Evolutionary conservation across 2,888 invertebrate species (phyloP).

Genomic region (Ochropleura plecta): DNA sequence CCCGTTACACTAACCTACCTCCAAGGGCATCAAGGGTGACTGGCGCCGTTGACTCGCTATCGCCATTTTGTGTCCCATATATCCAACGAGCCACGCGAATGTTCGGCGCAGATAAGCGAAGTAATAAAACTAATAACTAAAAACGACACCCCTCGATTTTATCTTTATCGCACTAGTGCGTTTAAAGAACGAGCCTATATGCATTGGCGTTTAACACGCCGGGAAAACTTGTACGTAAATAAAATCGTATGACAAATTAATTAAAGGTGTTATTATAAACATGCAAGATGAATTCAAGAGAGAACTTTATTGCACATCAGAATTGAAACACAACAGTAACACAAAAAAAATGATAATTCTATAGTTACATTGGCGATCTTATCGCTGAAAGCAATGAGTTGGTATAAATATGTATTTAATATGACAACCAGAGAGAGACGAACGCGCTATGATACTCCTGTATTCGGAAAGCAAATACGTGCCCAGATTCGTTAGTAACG

Average conservation of each 20-base stretch:
- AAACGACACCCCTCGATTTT: constrained; percentile 60
- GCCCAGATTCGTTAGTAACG: too few species aligned
- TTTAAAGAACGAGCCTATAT: constrained; percentile 47
- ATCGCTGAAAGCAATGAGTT: too few species aligned
- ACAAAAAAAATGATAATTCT: too few species aligned
- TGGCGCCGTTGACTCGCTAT: constrained; percentile 43
- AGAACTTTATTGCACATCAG: too few species aligned
- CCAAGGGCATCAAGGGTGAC: constrained; percentile 28
- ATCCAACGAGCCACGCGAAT: constrained; percentile 62
- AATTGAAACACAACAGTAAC: too few species aligned
- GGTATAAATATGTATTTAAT: not conserved
- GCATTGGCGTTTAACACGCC: constrained; percentile 46
- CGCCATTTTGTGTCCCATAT: constrained; percentile 67
- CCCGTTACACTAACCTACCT: not conserved
- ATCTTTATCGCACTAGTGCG: constrained; percentile 64
- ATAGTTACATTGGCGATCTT: too few species aligned
- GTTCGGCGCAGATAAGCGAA: constrained; percentile 68
- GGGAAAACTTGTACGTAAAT: constrained; percentile 27
- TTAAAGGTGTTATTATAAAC: not conserved
- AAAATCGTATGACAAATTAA: not conserved
- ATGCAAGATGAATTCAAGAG: not conserved
- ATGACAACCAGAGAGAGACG: not conserved
- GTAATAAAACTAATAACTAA: constrained; percentile 69
- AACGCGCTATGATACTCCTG: not conserved
- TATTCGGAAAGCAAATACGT: not conserved